Conservation (phyloP, 2,888 invertebrate species). For the Patella ulyssiponensis region DNA sequence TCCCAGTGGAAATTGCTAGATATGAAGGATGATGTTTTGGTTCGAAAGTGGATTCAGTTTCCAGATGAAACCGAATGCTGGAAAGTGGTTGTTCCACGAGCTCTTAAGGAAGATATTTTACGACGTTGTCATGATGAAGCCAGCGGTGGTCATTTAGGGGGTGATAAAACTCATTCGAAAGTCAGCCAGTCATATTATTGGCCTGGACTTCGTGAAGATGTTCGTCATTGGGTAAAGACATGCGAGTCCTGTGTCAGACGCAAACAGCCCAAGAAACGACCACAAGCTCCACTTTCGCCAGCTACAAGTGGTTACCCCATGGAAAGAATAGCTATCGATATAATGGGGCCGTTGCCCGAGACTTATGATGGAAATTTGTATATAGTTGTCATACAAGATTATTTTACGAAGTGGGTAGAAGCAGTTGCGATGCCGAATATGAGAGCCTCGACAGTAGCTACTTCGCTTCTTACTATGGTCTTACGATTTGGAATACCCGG, state of each 20-base stretch:
- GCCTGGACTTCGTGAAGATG: too few relatives aligned
- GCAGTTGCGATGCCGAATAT: background rate
- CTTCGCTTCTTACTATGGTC: background rate
- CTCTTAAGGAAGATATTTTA: too few relatives aligned
- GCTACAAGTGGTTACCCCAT: conserved; percentile 4
- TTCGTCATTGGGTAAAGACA: background rate
- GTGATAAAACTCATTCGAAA: too few relatives aligned
- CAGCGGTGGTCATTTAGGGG: too few relatives aligned
- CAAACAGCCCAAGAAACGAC: background rate
- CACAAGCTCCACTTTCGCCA: conserved; percentile 10
- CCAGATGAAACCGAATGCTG: too few relatives aligned
- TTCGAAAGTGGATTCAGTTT: too few relatives aligned
- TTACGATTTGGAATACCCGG: conserved; percentile 8
- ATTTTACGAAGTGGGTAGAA: conserved; percentile 15
- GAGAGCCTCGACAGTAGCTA: conserved; percentile 4
- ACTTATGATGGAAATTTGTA: conserved; percentile 13
- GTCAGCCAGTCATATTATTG: too few relatives aligned
- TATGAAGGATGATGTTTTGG: too few relatives aligned
- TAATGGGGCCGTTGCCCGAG: conserved; percentile 13
- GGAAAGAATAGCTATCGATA: conserved; percentile 17
- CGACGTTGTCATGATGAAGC: too few relatives aligned
- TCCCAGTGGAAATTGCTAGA: too few relatives aligned
- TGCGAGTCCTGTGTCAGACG: conserved; percentile 12
- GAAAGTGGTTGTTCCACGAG: too few relatives aligned
- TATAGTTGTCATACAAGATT: conserved; percentile 11